A percentile compares a stretch with the other conserved stretches of the same genome.
phyloP scores from a whole-genome alignment of 2,888 invertebrate genomes.

The Theretra japonica region DNA sequence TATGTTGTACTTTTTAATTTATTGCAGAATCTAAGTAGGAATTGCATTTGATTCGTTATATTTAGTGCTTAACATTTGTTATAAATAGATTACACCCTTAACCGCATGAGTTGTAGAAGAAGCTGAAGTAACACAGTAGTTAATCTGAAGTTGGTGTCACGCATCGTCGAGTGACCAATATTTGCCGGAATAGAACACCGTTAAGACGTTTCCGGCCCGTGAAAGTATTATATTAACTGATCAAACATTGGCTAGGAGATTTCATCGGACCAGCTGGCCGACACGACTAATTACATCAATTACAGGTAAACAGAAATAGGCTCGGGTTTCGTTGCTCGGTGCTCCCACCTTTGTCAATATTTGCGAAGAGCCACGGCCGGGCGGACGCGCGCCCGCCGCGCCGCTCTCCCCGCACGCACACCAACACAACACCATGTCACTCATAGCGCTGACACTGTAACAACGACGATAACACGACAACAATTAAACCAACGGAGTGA shows the following conservation, averaged over 20 bases:
- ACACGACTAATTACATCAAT: conserved; percentile 85
- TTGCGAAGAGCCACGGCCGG: conserved; percentile 51
- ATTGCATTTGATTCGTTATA: not conserved
- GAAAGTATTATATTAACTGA: conserved; percentile 81
- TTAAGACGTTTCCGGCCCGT: conserved; percentile 80
- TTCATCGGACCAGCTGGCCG: conserved; percentile 77
- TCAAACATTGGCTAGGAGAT: conserved; percentile 71
- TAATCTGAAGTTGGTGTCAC: conserved; percentile 67
- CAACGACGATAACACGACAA: too few species aligned
- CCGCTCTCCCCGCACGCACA: not conserved
- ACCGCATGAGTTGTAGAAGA: not conserved
- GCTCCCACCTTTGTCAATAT: conserved; percentile 81
- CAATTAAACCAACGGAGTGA: too few species aligned
- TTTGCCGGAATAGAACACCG: conserved; percentile 78
- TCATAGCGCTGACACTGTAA: too few species aligned
- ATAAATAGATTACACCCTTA: not conserved
- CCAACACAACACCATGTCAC: not conserved
- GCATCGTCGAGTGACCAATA: conserved; percentile 81
- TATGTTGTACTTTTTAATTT: too few species aligned
- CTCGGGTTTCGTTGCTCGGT: conserved; percentile 74
- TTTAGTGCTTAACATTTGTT: not conserved
- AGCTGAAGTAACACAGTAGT: conserved; percentile 37
- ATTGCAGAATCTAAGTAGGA: too few species aligned
- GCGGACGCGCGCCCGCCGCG: not conserved
- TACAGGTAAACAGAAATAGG: conserved; percentile 76